Evolutionary conservation across 2,888 invertebrate species (phyloP).

Genomic region (Ceratothoa steindachneri): DNA sequence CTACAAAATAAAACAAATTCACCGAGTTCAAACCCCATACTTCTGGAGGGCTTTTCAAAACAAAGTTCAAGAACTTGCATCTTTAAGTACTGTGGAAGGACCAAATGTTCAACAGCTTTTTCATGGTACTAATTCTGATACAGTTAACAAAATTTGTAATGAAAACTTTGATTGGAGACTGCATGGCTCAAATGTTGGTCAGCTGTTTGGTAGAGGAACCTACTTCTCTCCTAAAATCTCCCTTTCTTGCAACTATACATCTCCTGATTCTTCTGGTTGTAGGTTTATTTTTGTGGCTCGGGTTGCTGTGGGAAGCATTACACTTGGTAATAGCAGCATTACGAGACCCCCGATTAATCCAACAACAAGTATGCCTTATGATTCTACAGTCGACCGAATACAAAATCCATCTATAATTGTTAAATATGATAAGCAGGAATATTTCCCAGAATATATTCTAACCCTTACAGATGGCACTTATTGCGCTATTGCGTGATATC

Average conservation of each 20-base stretch:
- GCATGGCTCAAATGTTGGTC: conserved; percentile 48
- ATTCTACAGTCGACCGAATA: conserved; percentile 25
- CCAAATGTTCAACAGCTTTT: conserved; percentile 48
- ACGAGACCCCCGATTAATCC: conserved; percentile 27
- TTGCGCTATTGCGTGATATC: no score
- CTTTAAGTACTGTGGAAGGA: neutral
- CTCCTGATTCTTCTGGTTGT: neutral
- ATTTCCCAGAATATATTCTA: conserved; percentile 30
- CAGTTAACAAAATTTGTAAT: conserved; percentile 49
- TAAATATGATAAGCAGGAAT: conserved; percentile 34
- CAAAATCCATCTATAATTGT: conserved; percentile 23
- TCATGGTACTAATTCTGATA: conserved; percentile 50
- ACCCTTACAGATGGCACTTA: no score
- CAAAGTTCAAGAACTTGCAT: conserved; percentile 26
- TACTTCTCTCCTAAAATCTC: conserved; percentile 49
- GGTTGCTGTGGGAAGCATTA: conserved; percentile 21
- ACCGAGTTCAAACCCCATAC: conserved; percentile 32
- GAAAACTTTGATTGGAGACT: conserved; percentile 52
- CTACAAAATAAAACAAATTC: conserved; percentile 14
- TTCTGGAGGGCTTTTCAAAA: conserved; percentile 35
- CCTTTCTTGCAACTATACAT: conserved; percentile 11
- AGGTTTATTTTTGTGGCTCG: conserved; percentile 29
- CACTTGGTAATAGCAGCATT: conserved; percentile 11
- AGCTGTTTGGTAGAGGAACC: conserved; percentile 51
- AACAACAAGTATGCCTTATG: conserved; percentile 17